phyloP scores from a whole-genome alignment of 2,888 invertebrate species.

The Acholoe squamosa region DNA sequence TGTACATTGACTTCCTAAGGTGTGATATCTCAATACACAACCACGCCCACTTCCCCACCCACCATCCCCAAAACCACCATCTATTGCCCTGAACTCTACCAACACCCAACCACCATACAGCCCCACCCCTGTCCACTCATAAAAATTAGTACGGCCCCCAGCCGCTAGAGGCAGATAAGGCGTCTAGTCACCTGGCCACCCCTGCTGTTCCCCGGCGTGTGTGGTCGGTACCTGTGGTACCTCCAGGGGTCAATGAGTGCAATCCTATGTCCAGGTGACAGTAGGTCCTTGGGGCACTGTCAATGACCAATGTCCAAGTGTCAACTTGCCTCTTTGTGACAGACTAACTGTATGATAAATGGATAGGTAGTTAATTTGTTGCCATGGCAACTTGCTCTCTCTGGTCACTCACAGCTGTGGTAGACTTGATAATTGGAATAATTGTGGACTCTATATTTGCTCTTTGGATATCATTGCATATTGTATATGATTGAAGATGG shows the following conservation, averaged over 20 bases:
- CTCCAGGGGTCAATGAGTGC: slow-evolving; percentile 24
- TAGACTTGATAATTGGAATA: too few relatives aligned
- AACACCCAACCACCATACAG: not conserved
- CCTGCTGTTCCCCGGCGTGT: slow-evolving; percentile 19
- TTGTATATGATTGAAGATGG: too few relatives aligned
- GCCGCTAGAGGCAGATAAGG: not conserved
- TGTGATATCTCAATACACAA: not conserved
- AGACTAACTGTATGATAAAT: not conserved
- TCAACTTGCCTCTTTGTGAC: not conserved
- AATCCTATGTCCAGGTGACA: not conserved
- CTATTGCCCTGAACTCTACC: not conserved
- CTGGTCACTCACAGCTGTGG: not conserved
- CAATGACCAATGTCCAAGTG: not conserved
- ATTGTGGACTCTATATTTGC: too few relatives aligned
- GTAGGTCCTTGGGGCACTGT: not conserved
- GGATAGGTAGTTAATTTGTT: not conserved
- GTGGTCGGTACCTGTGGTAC: not conserved
- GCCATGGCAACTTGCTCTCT: not conserved
- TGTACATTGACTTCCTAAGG: not conserved
- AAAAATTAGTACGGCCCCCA: slow-evolving; percentile 15
- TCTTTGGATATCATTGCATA: too few relatives aligned
- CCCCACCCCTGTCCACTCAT: not conserved
- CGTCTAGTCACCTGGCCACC: not conserved
- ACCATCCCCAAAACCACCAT: not conserved
- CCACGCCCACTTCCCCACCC: not conserved